Percentiles rank a stretch among this genome's conserved stretches.
Evolutionary conservation across 2,797 vertebrate genomes (phyloP).

Genomic region (Rhinophrynus dorsalis): DNA sequence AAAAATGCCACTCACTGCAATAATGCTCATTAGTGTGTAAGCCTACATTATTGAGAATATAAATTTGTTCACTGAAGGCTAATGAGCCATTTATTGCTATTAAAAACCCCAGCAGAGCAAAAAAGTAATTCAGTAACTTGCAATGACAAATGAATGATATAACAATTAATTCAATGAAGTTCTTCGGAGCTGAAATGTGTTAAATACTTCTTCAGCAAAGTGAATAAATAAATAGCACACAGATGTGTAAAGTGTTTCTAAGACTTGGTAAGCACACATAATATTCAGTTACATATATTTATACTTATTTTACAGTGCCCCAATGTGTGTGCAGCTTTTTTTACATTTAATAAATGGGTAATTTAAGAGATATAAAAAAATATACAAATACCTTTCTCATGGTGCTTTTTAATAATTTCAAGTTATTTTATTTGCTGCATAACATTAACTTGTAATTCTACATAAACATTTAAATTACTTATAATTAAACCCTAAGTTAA

Average conservation of each 20-base stretch:
- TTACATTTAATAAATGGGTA: too few relatives aligned
- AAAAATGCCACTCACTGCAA: constrained; percentile 16
- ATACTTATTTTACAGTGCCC: too few relatives aligned
- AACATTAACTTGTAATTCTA: too few relatives aligned
- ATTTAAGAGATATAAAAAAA: too few relatives aligned
- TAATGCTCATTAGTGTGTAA: constrained; percentile 46
- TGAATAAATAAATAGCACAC: background rate
- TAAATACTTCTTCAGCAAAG: background rate
- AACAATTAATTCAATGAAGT: constrained; percentile 20
- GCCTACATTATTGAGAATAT: constrained; percentile 54
- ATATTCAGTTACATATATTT: too few relatives aligned
- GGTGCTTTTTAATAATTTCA: too few relatives aligned
- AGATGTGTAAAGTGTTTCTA: background rate
- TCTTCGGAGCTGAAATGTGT: constrained; percentile 19
- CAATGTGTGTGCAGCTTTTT: too few relatives aligned
- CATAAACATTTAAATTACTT: too few relatives aligned
- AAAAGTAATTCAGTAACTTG: constrained; percentile 54
- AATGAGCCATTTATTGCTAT: constrained; percentile 54
- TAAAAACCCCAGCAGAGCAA: constrained; percentile 52
- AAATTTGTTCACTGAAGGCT: constrained; percentile 49
- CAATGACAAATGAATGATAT: constrained; percentile 36
- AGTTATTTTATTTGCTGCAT: too few relatives aligned
- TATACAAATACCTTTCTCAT: too few relatives aligned
- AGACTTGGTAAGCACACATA: too few relatives aligned
- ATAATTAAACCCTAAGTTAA: too few relatives aligned